Percentiles rank a stretch among this genome's conserved stretches.
Evolutionary conservation across 2,888 invertebrate species (phyloP).

Genomic region (Eudemis profundana): DNA sequence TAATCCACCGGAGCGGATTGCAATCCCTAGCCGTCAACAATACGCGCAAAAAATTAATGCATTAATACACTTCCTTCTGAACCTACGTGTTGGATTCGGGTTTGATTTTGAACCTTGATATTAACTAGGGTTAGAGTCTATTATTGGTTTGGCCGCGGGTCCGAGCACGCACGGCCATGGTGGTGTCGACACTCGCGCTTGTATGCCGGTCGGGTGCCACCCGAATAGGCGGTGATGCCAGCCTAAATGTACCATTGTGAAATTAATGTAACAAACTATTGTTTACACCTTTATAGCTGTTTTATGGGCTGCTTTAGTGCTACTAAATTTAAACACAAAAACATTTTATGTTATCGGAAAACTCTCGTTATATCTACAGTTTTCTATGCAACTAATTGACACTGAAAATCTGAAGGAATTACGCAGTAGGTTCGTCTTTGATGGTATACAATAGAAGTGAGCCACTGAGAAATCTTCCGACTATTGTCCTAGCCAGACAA

Average conservation of each 20-base stretch:
- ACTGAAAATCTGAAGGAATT: background rate
- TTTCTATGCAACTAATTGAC: background rate
- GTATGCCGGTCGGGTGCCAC: slow-evolving; percentile 67
- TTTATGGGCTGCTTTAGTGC: slow-evolving; percentile 3
- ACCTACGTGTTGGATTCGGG: background rate
- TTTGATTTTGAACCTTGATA: slow-evolving; percentile 1
- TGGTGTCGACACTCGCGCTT: slow-evolving; percentile 59
- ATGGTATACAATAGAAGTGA: background rate
- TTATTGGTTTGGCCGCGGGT: background rate
- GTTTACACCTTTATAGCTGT: slow-evolving; percentile 11
- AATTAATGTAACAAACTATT: slow-evolving; percentile 60
- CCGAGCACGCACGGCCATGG: background rate
- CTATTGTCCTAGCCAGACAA: slow-evolving; percentile 4
- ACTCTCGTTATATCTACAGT: background rate
- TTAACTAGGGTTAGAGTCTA: background rate
- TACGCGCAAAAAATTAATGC: slow-evolving; percentile 13
- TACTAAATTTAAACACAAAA: background rate
- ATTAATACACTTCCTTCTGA: slow-evolving; percentile 28
- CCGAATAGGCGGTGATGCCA: slow-evolving; percentile 63
- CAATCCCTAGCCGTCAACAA: too few relatives aligned
- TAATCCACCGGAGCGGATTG: too few relatives aligned
- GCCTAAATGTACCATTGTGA: slow-evolving; percentile 74
- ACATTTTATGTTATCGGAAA: too few relatives aligned
- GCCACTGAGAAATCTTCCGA: background rate
- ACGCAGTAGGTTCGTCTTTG: background rate